phyloP scores from a whole-genome alignment of 2,113 vertebrate species.

The Procavia capensis region DNA sequence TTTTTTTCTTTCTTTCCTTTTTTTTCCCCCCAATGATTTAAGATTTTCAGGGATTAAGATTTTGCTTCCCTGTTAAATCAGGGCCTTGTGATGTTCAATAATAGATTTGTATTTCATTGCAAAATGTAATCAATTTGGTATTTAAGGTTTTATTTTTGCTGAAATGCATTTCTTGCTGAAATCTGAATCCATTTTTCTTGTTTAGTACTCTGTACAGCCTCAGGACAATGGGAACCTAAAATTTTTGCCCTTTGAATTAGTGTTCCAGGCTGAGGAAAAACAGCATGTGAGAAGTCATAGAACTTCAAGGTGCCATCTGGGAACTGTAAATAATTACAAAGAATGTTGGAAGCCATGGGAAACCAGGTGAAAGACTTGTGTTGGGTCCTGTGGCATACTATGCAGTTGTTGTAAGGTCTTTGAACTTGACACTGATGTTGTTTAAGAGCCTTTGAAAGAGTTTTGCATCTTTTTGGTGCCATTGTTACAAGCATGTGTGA shows the following conservation, averaged over 20 bases:
- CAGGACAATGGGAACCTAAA: background rate
- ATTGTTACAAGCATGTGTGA: background rate
- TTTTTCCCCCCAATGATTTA: too few species aligned
- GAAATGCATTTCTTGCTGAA: background rate
- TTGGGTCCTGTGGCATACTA: background rate
- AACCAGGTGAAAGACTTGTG: background rate
- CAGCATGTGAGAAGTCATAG: background rate
- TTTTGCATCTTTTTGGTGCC: background rate
- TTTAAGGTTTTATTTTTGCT: constrained; percentile 6
- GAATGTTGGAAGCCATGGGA: background rate
- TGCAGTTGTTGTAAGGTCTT: background rate
- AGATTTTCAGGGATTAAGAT: background rate
- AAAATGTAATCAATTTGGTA: background rate
- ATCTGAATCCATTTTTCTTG: background rate
- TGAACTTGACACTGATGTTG: background rate
- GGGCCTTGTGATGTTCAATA: background rate
- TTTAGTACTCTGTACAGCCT: background rate
- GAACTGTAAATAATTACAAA: background rate
- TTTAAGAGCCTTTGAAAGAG: background rate
- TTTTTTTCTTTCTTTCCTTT: too few species aligned
- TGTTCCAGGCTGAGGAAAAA: background rate
- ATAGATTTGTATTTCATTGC: background rate
- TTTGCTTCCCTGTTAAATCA: background rate
- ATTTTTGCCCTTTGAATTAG: background rate
- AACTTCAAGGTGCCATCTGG: background rate